Evolutionary conservation across 1,140 invertebrate genomes (phyloP).

Genomic region (Trichomalopsis sarcophagae): DNA sequence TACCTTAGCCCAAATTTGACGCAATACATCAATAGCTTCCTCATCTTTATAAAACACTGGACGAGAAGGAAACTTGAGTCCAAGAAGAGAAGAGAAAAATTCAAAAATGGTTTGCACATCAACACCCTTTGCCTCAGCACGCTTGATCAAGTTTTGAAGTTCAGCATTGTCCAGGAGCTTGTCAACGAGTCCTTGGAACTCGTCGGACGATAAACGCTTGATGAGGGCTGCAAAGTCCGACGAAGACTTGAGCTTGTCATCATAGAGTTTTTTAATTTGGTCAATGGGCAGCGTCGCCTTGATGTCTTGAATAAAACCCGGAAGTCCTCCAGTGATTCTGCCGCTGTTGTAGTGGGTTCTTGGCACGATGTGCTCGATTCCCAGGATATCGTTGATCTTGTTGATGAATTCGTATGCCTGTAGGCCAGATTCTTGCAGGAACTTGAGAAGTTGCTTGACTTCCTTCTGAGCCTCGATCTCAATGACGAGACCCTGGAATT

Average conservation of each 20-base stretch:
- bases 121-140: conserved; percentile 33
- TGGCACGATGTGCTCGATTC: conserved; percentile 46
- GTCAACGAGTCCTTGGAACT: conserved; percentile 53
- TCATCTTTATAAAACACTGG: not conserved
- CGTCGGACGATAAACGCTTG: conserved; percentile 41
- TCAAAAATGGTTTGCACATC: conserved; percentile 45
- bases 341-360: not conserved
- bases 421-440: conserved; percentile 52
- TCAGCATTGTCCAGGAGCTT: conserved; percentile 47
- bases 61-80: conserved; percentile 47
- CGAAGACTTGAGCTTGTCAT: conserved; percentile 57
- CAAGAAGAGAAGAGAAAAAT: conserved; percentile 47
- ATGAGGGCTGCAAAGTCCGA: conserved; percentile 55
- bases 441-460: conserved; percentile 52
- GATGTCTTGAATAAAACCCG: conserved; percentile 56
- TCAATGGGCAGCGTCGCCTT: conserved; percentile 57
- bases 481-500: conserved; percentile 54
- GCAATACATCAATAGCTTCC: conserved; percentile 36
- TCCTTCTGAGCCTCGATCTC: conserved; percentile 56
- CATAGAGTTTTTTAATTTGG: conserved; percentile 56
- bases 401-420: conserved; percentile 54
- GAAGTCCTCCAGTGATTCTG: conserved; percentile 54
- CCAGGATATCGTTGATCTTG: conserved; percentile 56
- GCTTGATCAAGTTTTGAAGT: conserved; percentile 47
- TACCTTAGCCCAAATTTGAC: conserved; percentile 26